Conservation (phyloP, 1,140 invertebrate genomes). For the Leptinotarsa defecta region DNA sequence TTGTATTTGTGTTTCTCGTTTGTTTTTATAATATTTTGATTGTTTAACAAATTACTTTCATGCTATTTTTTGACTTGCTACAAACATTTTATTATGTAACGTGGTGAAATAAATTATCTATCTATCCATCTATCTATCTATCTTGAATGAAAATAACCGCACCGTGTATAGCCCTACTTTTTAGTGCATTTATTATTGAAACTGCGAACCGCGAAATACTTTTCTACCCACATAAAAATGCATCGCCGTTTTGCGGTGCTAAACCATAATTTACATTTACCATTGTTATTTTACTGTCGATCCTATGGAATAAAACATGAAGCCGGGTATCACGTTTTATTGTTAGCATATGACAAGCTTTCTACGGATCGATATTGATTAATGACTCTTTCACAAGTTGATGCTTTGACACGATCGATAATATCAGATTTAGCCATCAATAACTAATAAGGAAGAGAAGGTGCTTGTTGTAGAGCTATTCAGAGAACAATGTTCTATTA, state of each 20-base stretch:
- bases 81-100: no score
- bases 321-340: neutral
- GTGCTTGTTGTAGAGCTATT: neutral
- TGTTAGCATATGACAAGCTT: conserved; percentile 2
- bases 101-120: no score
- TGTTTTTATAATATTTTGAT: no score
- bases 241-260: neutral
- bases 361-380: neutral
- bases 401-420: neutral
- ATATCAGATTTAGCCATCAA: conserved; percentile 3
- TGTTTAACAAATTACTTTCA: no score
- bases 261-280: neutral
- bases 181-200: neutral
- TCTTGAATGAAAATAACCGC: no score
- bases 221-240: neutral
- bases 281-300: neutral
- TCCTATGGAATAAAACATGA: neutral
- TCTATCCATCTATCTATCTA: no score
- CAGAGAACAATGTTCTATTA: neutral
- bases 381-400: conserved; percentile 1
- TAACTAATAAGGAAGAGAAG: neutral
- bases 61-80: no score
- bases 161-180: no score
- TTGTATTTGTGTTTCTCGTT: no score
- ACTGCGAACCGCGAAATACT: neutral